Conservation (phyloP, 2,797 vertebrate species). For the Sphenopsis melanotis region DNA sequence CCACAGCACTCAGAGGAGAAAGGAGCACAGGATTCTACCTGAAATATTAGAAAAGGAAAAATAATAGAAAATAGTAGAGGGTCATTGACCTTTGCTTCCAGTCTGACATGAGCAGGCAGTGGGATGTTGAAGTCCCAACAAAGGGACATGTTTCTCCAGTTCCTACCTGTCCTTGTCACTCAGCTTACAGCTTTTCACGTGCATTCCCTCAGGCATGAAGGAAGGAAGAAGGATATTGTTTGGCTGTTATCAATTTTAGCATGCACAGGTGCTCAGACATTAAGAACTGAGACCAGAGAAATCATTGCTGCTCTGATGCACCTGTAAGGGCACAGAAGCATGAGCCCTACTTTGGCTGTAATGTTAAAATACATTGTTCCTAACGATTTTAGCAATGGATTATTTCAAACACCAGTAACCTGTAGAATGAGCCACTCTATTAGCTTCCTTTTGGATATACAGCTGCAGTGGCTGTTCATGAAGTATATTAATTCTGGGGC, state of each 20-base stretch:
- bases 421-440: slow-evolving; percentile 25
- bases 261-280: neutral
- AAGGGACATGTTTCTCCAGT: neutral
- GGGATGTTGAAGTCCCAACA: neutral
- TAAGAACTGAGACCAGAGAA: neutral
- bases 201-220: neutral
- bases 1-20: neutral
- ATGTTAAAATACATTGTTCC: neutral
- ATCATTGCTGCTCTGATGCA: neutral
- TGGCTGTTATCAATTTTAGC: neutral
- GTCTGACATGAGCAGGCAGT: neutral
- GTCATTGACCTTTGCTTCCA: neutral
- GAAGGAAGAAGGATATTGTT: neutral
- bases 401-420: slow-evolving; percentile 6
- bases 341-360: neutral
- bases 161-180: neutral
- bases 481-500: slow-evolving; percentile 36
- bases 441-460: slow-evolving; percentile 27
- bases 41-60: neutral
- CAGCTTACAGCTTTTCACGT: neutral
- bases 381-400: neutral
- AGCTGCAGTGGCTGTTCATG: neutral
- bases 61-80: neutral
- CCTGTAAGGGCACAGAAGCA: neutral
- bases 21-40: neutral